Evolutionary conservation across 2,797 vertebrate species (phyloP).

Genomic region (Parauchenoglanis ngamensis): DNA sequence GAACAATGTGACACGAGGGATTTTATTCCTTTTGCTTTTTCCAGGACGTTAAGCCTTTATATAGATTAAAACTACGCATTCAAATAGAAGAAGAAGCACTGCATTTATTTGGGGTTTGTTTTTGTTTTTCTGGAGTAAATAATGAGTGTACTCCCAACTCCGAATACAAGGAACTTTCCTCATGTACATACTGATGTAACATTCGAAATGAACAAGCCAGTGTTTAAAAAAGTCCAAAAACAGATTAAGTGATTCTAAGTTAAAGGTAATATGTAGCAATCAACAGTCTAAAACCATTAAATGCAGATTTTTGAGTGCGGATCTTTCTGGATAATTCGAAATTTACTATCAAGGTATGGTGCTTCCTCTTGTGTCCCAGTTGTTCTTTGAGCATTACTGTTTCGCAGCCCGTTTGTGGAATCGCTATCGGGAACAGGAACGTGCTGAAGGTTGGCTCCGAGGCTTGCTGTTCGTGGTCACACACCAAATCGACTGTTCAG

Average conservation of each 20-base stretch:
- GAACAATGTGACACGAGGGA: background rate
- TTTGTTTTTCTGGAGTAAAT: background rate
- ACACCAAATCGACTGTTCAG: background rate
- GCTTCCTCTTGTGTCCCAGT: background rate
- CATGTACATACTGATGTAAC: background rate
- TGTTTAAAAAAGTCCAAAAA: background rate
- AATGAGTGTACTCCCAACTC: background rate
- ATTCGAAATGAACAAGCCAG: background rate
- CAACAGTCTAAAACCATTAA: background rate
- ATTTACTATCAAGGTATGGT: background rate
- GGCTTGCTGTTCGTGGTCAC: background rate
- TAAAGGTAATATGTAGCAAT: background rate
- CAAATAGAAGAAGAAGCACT: background rate
- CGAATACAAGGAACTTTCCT: background rate
- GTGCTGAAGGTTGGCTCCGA: background rate
- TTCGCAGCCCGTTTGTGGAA: background rate
- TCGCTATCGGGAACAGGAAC: background rate
- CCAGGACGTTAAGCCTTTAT: background rate
- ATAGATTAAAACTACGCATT: background rate
- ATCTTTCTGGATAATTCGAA: background rate
- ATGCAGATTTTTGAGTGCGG: background rate
- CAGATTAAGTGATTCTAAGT: background rate
- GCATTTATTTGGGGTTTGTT: background rate
- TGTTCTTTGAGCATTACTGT: background rate
- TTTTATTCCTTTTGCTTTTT: background rate